Evolutionary conservation across 2,888 invertebrate genomes (phyloP), one percentile per base, ranked within the genome.

Genomic region (Steinernema carpocapsae): DNA sequence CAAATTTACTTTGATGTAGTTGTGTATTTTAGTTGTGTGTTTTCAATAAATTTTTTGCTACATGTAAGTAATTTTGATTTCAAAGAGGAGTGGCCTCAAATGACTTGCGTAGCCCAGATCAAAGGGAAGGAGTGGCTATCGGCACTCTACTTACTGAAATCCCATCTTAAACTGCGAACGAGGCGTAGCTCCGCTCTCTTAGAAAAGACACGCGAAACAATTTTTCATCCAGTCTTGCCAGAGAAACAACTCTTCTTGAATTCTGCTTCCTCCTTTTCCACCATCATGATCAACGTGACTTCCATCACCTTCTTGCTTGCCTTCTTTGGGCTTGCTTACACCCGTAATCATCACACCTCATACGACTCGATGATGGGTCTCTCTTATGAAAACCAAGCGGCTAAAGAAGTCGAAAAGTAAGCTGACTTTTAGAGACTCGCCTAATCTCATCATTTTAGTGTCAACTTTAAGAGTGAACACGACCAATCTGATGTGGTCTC

Each of bases 171-270:
- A 7, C 64, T 17, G n/a, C 17, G 12, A 6, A 26, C 7, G 29
- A 29, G 29, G 32, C 64, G 64, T 64, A 26, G 64, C 64, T 29
- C 24, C 64, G 64, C 64, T 32, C 64, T 26, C 32, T 64, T 29
- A 26, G 26, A 64, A 64, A 64, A 64, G 64, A 32, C 32, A n/a
- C n/a, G n/a, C 37, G 3, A n/a, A 37, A 64, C 26, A 29, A 37
- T 32, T 64, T 64, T 29, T 1, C 7, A 1, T 26, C 3, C 14
- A 17, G 26, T 32, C 37, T 37, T 37, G 37, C 32, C 12, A 17
- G 29, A 64, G 64, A n/a, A 64, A 64, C 32, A 10, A 26, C 29
- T 29, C n/a, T 4, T 32, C 10, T 29, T 32, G 17, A 10, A 37
- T 37, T 37, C 37, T n/a, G n/a, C n/a, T n/a, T n/a, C 37, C 24